Conservation (phyloP, 2,797 vertebrate genomes). For the Acrocephalus scirpaceus region DNA sequence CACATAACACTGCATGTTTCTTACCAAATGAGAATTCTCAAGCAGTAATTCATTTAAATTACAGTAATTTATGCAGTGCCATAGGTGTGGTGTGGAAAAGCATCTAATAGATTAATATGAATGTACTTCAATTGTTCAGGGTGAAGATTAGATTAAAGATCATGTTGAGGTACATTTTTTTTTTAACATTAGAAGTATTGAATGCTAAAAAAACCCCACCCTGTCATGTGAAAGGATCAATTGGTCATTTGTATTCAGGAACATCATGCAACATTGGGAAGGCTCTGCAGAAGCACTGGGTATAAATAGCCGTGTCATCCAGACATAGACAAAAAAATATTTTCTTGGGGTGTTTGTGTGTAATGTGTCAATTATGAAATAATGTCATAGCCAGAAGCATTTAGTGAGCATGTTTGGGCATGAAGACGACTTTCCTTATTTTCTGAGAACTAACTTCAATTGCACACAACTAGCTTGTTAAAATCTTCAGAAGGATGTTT, state of each 20-base stretch:
- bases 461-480: background rate
- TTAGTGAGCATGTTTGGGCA: conserved; percentile 8
- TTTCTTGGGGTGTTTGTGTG: background rate
- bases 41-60: conserved; percentile 63
- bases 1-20: background rate
- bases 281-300: background rate
- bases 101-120: conserved; percentile 48
- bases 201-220: background rate
- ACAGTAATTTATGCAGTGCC: conserved; percentile 56
- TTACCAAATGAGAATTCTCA: conserved; percentile 45
- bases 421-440: background rate
- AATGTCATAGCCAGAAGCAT: conserved; percentile 49
- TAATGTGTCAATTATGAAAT: conserved; percentile 18
- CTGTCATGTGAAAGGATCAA: background rate
- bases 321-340: background rate
- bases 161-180: conserved; percentile 9
- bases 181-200: conserved; percentile 17
- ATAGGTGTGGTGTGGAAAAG: conserved; percentile 55
- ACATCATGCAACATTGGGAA: background rate
- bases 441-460: conserved; percentile 46
- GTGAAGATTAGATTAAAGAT: conserved; percentile 32
- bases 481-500: conserved; percentile 42
- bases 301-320: background rate
- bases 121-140: conserved; percentile 31
- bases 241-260: conserved; percentile 31